Base-by-base conservation (phyloP, 2,888 invertebrate genomes). In the Eulithis prunata region DNA sequence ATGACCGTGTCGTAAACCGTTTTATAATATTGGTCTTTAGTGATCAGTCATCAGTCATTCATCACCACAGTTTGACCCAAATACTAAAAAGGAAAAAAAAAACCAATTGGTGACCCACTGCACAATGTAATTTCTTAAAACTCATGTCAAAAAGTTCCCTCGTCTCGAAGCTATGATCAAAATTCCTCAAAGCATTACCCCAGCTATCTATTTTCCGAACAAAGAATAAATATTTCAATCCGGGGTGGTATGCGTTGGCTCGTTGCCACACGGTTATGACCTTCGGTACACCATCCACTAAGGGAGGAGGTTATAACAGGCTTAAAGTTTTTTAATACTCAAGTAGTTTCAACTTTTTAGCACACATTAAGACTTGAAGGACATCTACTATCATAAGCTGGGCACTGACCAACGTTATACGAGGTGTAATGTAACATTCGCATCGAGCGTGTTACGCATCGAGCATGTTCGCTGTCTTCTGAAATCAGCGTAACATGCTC, bases 201-300 rank as follows among this genome's bases (percentile, higher is more conserved):
- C 57, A 58, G 66, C 71, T 64, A 73, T 73, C 65, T 70, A 66
- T 64, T 65, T 71, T 64, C 59, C 66, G 56, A 64, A 57, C 66
- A 63, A 64, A 69, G 69, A 64, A 73, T 62, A 70, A 65, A 72
- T 69, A 73, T 71, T 72, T 68, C 66, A 70, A 71, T 72, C 59
- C 43, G 3, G 53, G 56, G 21, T 14, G 71, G 62, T 56, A 70
- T 61, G 61, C 58, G 54, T 51, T 66, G 66, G 70, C 70, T 62
- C 57, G 46, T 60, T 61, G 65, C 67, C 66, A 66, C 59, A 57
- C 57, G 60, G 59, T 67, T 69, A 65, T 67, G 64, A 61, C 62
- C 47, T 69, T 65, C 46, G n/a, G 51, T 1, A 51, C 32, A 5
- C 14, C 5, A 38, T 28, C 21, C 52, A 57, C 57, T 36, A 38